A percentile compares a stretch with the other conserved stretches of the same genome.
Evolutionary conservation across 2,797 vertebrate species (phyloP).

Genomic region (Hoplostethus mediterraneus): DNA sequence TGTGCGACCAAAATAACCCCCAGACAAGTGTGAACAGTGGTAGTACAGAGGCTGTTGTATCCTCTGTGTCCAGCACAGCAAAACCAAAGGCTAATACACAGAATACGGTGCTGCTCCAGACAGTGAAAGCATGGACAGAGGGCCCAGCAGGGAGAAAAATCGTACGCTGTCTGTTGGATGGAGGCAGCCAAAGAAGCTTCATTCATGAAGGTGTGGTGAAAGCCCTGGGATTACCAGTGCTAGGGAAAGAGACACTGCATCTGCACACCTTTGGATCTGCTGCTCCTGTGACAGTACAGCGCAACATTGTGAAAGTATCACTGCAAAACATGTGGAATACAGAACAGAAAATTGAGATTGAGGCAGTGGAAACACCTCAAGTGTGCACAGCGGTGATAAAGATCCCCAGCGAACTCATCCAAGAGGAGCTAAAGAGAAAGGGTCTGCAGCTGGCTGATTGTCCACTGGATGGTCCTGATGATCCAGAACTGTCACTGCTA

Average conservation of each 20-base stretch:
- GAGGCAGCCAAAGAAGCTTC: constrained; percentile 48
- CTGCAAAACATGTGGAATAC: constrained; percentile 1
- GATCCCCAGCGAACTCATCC: too few relatives aligned
- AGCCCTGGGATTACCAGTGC: constrained; percentile 23
- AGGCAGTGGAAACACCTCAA: too few relatives aligned
- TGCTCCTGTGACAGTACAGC: constrained; percentile 5
- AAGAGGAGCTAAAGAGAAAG: constrained; percentile 2
- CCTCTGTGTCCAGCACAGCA: constrained; percentile 13
- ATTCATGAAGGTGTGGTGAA: constrained; percentile 13
- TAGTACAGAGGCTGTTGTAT: constrained; percentile 3
- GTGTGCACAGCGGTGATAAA: too few relatives aligned
- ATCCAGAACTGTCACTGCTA: constrained; percentile 8
- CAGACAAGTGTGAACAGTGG: neutral
- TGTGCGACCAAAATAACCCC: constrained; percentile 28
- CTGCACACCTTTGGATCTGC: constrained; percentile 47
- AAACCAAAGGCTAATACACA: constrained; percentile 1
- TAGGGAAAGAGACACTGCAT: constrained; percentile 36
- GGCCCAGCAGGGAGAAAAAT: too few relatives aligned
- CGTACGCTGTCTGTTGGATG: constrained; percentile 27
- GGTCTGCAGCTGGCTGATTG: constrained; percentile 25
- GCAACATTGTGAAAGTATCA: constrained; percentile 16
- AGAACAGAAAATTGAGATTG: too few relatives aligned
- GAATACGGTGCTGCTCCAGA: constrained; percentile 33
- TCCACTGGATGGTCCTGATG: neutral
- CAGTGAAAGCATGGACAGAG: constrained; percentile 17